Percentiles rank a stretch among this genome's conserved stretches.
Evolutionary conservation across 1,140 invertebrate species (phyloP).

Genomic region (Whitmania pigra): DNA sequence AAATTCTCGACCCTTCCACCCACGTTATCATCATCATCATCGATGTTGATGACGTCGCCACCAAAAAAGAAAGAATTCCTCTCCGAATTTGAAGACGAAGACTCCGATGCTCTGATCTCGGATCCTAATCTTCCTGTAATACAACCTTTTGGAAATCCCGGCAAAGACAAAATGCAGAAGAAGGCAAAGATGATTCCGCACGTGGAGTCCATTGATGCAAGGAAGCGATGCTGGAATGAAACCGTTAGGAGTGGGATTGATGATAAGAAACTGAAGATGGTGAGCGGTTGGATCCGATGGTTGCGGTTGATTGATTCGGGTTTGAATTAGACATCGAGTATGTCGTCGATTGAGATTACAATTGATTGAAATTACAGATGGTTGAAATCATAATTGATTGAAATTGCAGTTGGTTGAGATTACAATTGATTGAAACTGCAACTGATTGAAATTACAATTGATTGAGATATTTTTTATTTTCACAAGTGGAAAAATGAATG

Average conservation of each 20-base stretch:
- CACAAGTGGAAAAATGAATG: no score
- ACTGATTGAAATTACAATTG: no score
- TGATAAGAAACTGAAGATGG: not conserved
- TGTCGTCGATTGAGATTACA: no score
- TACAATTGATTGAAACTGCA: no score
- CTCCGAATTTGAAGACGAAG: not conserved
- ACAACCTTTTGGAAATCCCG: not conserved
- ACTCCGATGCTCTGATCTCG: not conserved
- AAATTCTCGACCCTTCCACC: not conserved
- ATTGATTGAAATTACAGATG: no score
- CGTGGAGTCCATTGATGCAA: not conserved
- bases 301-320: no score
- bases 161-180: slow-evolving; percentile 13
- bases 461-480: no score
- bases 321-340: no score
- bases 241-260: not conserved
- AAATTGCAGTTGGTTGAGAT: no score
- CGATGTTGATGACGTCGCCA: not conserved
- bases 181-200: not conserved
- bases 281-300: not conserved
- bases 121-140: not conserved
- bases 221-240: not conserved
- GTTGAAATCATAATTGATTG: no score
- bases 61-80: no score
- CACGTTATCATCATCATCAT: not conserved